Evolutionary conservation across 2,797 vertebrate species (phyloP).

Genomic region (Tragelaphus eurycerus): DNA sequence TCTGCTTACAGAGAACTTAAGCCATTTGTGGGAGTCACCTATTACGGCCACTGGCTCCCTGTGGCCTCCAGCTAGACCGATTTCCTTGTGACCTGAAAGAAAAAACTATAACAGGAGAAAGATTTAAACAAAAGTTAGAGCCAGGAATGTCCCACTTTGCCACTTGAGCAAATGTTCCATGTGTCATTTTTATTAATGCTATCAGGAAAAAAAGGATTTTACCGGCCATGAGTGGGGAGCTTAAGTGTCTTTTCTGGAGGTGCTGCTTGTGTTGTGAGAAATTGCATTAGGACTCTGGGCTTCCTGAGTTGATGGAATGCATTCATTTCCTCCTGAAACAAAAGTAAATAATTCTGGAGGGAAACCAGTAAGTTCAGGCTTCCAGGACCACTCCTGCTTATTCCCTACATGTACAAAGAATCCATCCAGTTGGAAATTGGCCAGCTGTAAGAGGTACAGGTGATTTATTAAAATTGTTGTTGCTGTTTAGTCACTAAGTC

Average conservation of each 20-base stretch:
- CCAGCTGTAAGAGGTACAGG: conserved; percentile 66
- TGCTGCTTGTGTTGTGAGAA: conserved; percentile 74
- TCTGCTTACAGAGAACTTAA: conserved; percentile 38
- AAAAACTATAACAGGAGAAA: conserved; percentile 70
- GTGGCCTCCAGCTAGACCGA: conserved; percentile 49
- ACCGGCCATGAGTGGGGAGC: conserved; percentile 59
- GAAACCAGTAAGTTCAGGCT: conserved; percentile 72
- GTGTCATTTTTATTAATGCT: conserved; percentile 79
- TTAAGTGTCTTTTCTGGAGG: conserved; percentile 72
- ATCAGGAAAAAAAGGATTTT: conserved; percentile 59
- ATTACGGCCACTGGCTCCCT: conserved; percentile 17
- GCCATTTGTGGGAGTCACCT: neutral
- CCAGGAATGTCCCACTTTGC: conserved; percentile 69
- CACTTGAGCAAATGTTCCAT: conserved; percentile 72
- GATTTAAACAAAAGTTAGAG: conserved; percentile 77
- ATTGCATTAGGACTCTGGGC: conserved; percentile 77
- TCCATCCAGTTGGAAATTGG: conserved; percentile 74
- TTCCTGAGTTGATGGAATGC: conserved; percentile 74
- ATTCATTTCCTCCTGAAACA: conserved; percentile 74
- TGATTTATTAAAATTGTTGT: conserved; percentile 43
- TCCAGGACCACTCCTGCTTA: conserved; percentile 71
- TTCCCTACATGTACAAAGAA: conserved; percentile 66
- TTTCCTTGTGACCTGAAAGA: conserved; percentile 69
- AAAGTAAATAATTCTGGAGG: conserved; percentile 74
- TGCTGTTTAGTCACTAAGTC: neutral